These are phyloP conservation scores for Artemia franciscana DNA, from an alignment of 1,140 invertebrate genomes.

Conservation along the genomic window DNA sequence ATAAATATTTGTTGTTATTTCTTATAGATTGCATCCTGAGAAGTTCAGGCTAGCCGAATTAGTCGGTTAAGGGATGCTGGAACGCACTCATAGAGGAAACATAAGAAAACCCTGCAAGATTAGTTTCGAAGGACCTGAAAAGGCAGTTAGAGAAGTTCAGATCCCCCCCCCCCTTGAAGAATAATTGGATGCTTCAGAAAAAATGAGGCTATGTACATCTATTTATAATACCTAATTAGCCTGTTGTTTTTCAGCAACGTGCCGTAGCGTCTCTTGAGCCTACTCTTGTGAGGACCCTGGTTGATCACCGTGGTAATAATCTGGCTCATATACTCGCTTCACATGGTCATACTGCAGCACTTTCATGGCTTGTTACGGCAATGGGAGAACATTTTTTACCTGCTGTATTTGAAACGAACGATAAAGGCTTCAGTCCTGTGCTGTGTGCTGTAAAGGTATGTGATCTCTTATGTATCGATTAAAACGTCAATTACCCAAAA, in stretches of 20 bases:
- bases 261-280: constrained; percentile 20
- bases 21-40: too few relatives aligned
- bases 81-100: neutral
- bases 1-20: too few relatives aligned
- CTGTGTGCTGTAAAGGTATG: constrained; percentile 21
- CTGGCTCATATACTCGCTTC: constrained; percentile 20
- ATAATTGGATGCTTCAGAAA: neutral
- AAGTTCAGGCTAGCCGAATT: too few relatives aligned
- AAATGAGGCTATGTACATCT: neutral
- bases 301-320: constrained; percentile 23
- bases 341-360: constrained; percentile 18
- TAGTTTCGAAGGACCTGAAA: neutral
- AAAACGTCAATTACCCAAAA: too few relatives aligned
- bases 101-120: neutral
- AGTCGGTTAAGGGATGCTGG: too few relatives aligned
- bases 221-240: too few relatives aligned
- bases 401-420: constrained; percentile 22
- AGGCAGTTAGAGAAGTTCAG: neutral
- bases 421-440: constrained; percentile 20
- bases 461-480: too few relatives aligned
- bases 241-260: constrained; percentile 15
- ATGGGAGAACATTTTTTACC: constrained; percentile 12
- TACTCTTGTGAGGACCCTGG: constrained; percentile 22
- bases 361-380: constrained; percentile 19
- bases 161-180: neutral